These are phyloP conservation scores for Poecile montanus DNA, from an alignment of 2,797 vertebrate genomes.

Conservation along the genomic window DNA sequence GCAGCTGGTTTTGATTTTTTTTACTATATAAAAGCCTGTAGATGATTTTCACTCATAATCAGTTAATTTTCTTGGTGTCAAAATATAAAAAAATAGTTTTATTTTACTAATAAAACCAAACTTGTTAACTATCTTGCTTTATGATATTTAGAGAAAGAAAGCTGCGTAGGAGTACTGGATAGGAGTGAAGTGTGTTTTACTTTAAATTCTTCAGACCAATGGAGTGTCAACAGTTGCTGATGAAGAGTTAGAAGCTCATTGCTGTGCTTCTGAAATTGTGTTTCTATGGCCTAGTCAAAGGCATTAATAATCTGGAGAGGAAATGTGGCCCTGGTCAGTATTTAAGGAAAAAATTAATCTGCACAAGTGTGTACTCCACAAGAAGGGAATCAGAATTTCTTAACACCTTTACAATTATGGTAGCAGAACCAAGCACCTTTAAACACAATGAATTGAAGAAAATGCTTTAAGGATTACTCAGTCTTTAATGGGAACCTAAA, in stretches of 20 bases:
- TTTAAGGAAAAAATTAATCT: neutral
- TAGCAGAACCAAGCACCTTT: neutral
- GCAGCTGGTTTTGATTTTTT: slow-evolving; percentile 49
- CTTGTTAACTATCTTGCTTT: slow-evolving; percentile 37
- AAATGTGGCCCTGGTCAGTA: neutral
- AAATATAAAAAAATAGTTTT: slow-evolving; percentile 34
- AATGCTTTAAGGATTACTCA: neutral
- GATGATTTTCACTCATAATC: slow-evolving; percentile 51
- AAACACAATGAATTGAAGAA: neutral
- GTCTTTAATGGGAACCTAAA: neutral
- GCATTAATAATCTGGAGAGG: neutral
- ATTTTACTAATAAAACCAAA: slow-evolving; percentile 13
- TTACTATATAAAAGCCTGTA: slow-evolving; percentile 2
- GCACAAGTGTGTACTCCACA: neutral
- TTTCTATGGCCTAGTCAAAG: neutral
- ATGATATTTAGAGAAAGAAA: neutral
- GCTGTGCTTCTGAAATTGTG: neutral
- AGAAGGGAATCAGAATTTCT: neutral
- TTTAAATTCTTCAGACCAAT: neutral
- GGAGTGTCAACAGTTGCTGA: neutral
- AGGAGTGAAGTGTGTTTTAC: neutral
- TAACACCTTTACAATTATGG: neutral
- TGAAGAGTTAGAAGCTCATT: neutral
- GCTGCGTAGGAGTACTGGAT: neutral
- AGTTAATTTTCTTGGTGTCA: slow-evolving; percentile 44